Evolutionary conservation across 2,113 vertebrate genomes (phyloP), one percentile per base, ranked within the genome.

Genomic region (Halcyon senegalensis): DNA sequence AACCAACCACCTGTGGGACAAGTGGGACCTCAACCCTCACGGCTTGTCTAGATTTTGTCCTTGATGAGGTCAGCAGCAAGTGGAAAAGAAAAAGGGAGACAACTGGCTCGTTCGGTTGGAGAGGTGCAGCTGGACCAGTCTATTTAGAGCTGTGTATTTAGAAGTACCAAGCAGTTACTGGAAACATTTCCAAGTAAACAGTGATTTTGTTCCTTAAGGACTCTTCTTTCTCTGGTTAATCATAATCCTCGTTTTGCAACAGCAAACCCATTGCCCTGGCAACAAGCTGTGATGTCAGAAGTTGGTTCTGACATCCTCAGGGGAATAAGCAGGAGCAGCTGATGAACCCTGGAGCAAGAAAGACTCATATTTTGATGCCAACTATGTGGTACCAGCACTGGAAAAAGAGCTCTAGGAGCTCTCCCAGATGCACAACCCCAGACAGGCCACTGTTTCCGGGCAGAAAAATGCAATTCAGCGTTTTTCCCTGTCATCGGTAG

Each of bases 261-360:
- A 69, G 62, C 84, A 78, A 91, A 44, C 43, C 77, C 84, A 94
- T 44, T 44, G 70, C 94, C 87, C 74, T 68, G 81, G 93, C 87
- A 96, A 95, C 91, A 46, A 51, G 78, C 87, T 59, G 93, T 72
- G 91, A 93, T 76, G 84, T 76, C 94, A 91, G 74, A 75, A 80
- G 60, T 6, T 6, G 21, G 70, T 67, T 82, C 58, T 11, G 50
- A 79, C 89, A 76, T 19, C 70, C 43, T 55, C n/a, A 4, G 67
- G 84, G 77, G 48, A 89, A 85, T 43, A 27, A 43, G 48, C 19
- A 39, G 56, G 59, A 92, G 84, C 74, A 75, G 63, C 16, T 53
- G 43, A 83, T 58, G 62, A 87, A 11, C 48, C 21, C 74, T 3
- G 20, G 28, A 55, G 55, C 28, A 14, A 82, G 46, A 31, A 30